Base-by-base conservation (phyloP, 1,140 invertebrate genomes). In the Mamestra configurata region DNA sequence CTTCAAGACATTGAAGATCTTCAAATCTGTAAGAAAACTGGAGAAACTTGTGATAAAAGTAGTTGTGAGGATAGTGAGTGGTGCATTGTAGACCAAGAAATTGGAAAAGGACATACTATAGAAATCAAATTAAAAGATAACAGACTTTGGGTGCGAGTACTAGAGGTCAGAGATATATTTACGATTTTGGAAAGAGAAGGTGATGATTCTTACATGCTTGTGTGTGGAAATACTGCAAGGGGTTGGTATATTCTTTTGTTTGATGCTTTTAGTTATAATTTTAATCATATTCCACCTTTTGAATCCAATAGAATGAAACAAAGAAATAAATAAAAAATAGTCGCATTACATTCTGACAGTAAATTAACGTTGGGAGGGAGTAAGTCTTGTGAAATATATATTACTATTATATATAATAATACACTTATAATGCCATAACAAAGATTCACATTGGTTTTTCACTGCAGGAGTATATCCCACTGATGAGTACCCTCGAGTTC, bases 381-480 rank as follows among this genome's bases (percentile, higher is more conserved):
- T n/a, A n/a, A n/a, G n/a, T n/a, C n/a, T 31, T 31, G 2, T 31
- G 27, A 3, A 31, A 31, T 5, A 3, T 31, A 31, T 31, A 31
- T 31, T 31, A 3, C 27, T 31, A 3, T 31, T 5, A 3, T 3
- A 31, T 5, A 5, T 3, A 31, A 31, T 31, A n/a, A n/a, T n/a
- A n/a, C 27, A 31, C 27, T 5, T 31, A 31, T 31, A 1, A 31
- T 1, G 5, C 27, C 1, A 31, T 1, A 31, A 61, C 24, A 4
- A 7, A n/a, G 1, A 18, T 40, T 31, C 2, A 20, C 10, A 20
- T 40, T 37, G 24, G 1, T 5, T 43, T 43, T 0, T 96, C 22
- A 31, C 97, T 37, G 96, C 97, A 95, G 97, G 97, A 20, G 96
- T 96, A 4, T 97, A 70, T 83, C 97, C 64, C 96, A 97, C 77